These are phyloP conservation scores for Caprella mutica DNA, from an alignment of 2,888 invertebrate species.

Conservation along the genomic window DNA sequence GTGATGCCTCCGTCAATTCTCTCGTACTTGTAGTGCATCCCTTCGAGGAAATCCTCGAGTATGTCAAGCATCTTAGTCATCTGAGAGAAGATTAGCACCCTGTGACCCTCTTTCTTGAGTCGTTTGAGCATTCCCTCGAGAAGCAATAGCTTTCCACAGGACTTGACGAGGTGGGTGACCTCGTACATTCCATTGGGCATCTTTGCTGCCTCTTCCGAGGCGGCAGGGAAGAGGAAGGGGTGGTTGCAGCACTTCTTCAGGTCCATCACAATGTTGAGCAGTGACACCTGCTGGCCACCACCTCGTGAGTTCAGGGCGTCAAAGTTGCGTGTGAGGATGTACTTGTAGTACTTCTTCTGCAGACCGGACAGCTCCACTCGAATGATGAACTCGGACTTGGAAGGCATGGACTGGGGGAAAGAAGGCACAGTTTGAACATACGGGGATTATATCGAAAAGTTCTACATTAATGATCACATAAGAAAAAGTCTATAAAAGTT, in stretches of 20 bases:
- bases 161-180: conserved; percentile 73
- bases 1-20: conserved; percentile 98
- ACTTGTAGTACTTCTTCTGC: conserved; percentile 99
- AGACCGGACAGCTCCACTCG: conserved; percentile 93
- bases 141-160: conserved; percentile 87
- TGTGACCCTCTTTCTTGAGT: conserved; percentile 80
- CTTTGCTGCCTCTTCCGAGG: conserved; percentile 79
- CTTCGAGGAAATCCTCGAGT: conserved; percentile 96
- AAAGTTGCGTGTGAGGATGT: conserved; percentile 93
- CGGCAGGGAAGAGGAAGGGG: conserved; percentile 94
- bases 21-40: conserved; percentile 94
- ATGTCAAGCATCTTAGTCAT: conserved; percentile 99
- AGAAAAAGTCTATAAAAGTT: no score
- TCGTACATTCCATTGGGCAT: conserved; percentile 88
- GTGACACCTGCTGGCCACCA: conserved; percentile 83
- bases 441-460: background rate
- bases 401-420: conserved; percentile 72
- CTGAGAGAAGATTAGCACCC: conserved; percentile 94
- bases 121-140: conserved; percentile 84
- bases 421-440: background rate
- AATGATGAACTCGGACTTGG: conserved; percentile 98
- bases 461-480: no score
- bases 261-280: conserved; percentile 99
- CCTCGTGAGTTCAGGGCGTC: conserved; percentile 93
- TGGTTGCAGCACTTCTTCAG: conserved; percentile 99